Evolutionary conservation across 2,797 vertebrate genomes (phyloP), one percentile per base, ranked within the genome.

Genomic region (Gymnothorax javanicus): DNA sequence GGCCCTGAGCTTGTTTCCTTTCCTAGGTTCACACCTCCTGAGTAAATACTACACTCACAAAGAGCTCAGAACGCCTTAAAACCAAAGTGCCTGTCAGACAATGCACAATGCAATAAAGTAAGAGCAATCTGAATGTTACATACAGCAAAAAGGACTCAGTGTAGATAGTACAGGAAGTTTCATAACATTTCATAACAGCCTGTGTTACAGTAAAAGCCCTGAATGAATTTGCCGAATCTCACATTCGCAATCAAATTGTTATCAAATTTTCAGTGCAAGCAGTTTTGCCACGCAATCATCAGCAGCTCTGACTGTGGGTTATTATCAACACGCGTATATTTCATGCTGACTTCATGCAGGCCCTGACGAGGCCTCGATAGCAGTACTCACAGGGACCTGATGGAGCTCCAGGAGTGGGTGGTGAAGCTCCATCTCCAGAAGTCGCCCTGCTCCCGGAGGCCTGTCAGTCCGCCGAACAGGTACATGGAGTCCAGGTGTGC

Each of bases 361-460:
- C 59, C 82, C 2, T 43, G 13, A 56, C 82, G 59, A 54, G 2
- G 11, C 57, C 59, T 27, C n/a, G 82, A 58, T 13, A 83, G 25
- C 27, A 60, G 81, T 52, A 71, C 90, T 96, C 88, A 97, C 97
- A 91, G 96, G 87, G 92, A 95, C 92, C 87, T 96, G 91, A 98
- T 95, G 86, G 86, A 94, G 89, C 90, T 96, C 97, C 97, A 98
- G 27, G 87, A 91, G 84, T 92, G 91, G 91, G 83, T 95, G 88
- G 50, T 81, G 11, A 94, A 95, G 87, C 93, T 95, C 96, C 97
- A 98, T 87, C 87, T 96, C 97, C 97, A 97, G 89, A 98, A 93
- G 93, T 98, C 97, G 69, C 93, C 97, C 93, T 97, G 97, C 91
- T 98, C 97, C 3, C 88, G 92, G 83, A 98, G 90, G 27, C 96